These are phyloP conservation scores for Paramuricea clavata DNA, from an alignment of 92 coral and sea anemone species.

Conservation along the genomic window DNA sequence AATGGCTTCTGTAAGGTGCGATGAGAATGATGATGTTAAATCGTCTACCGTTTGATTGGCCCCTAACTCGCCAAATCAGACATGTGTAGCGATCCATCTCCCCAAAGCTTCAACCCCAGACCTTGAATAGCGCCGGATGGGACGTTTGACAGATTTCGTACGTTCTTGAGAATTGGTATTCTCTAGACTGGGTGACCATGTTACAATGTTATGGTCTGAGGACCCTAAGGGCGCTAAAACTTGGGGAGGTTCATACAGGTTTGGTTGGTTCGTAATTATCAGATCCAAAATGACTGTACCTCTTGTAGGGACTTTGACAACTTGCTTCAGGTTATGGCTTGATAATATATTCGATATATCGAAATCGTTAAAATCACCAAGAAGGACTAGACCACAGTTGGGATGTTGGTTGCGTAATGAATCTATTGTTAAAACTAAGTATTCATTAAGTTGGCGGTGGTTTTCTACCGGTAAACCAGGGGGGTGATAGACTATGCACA, in stretches of 20 bases:
- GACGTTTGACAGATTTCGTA: slow-evolving; percentile 25
- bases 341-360: too few species aligned
- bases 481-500: too few species aligned
- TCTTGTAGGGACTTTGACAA: slow-evolving; percentile 64
- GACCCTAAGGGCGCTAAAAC: slow-evolving; percentile 61
- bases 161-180: background rate
- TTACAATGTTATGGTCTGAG: slow-evolving; percentile 54
- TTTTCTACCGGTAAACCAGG: too few species aligned
- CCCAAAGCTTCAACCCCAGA: slow-evolving; percentile 60
- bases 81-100: slow-evolving; percentile 59
- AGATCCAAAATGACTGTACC: slow-evolving; percentile 53
- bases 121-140: slow-evolving; percentile 36
- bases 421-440: too few species aligned
- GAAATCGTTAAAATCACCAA: too few species aligned
- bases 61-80: slow-evolving; percentile 43
- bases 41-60: slow-evolving; percentile 48
- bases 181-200: background rate
- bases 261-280: slow-evolving; percentile 49
- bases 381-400: too few species aligned
- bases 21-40: slow-evolving; percentile 33
- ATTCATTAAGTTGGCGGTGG: too few species aligned
- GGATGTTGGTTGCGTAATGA: too few species aligned
- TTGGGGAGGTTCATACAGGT: slow-evolving; percentile 34
- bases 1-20: slow-evolving; percentile 32
- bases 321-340: slow-evolving; percentile 58